Evolutionary conservation across 2,797 vertebrate genomes (phyloP).

Genomic region (Rhinophrynus dorsalis): DNA sequence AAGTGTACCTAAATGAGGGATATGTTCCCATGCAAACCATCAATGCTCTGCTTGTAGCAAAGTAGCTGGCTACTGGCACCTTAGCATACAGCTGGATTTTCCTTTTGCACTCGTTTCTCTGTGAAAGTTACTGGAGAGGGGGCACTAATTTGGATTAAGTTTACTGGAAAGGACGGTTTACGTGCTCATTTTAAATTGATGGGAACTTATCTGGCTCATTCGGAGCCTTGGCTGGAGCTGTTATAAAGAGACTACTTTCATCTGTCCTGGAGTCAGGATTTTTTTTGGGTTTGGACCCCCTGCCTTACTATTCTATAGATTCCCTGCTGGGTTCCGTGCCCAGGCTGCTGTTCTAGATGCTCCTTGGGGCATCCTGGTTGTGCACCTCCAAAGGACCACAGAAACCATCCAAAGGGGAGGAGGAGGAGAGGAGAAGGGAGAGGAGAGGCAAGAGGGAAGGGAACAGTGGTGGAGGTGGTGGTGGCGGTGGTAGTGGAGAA

Average conservation of each 20-base stretch:
- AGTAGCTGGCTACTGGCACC: not conserved
- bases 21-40: not conserved
- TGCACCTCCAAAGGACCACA: slow-evolving; percentile 62
- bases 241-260: not conserved
- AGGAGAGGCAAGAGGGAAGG: slow-evolving; percentile 49
- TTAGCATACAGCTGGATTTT: not conserved
- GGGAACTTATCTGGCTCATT: not conserved
- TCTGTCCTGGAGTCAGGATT: no score
- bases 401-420: slow-evolving; percentile 53
- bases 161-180: not conserved
- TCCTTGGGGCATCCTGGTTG: slow-evolving; percentile 61
- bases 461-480: slow-evolving; percentile 13
- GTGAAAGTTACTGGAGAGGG: not conserved
- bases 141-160: not conserved
- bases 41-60: not conserved
- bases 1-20: not conserved
- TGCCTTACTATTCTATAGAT: not conserved
- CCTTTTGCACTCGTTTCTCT: not conserved
- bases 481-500: slow-evolving; percentile 32
- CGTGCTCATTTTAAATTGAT: not conserved
- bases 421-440: slow-evolving; percentile 55
- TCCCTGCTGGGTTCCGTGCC: slow-evolving; percentile 15
- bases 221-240: no score
- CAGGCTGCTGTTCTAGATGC: slow-evolving; percentile 57
- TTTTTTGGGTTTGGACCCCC: slow-evolving; percentile 29